Percentiles rank a stretch among this genome's conserved stretches.
These are phyloP conservation scores for Andrena marginata DNA, from an alignment of 2,888 invertebrate species.

Conservation along the genomic window DNA sequence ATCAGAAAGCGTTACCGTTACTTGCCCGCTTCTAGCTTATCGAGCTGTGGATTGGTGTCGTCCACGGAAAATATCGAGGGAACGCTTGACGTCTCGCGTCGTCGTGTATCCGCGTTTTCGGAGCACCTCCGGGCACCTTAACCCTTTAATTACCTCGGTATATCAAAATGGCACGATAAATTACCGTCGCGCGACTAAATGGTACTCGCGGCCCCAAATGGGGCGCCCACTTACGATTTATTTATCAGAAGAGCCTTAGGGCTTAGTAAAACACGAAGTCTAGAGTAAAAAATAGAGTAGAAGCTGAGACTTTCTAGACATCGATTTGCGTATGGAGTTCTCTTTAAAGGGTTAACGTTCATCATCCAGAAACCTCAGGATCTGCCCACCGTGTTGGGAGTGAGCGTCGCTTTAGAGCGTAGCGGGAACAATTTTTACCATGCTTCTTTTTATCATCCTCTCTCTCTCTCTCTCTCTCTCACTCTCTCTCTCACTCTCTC, in stretches of 20 bases:
- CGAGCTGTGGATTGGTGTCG: not conserved
- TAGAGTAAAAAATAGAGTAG: conserved; percentile 71
- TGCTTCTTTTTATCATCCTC: conserved; percentile 32
- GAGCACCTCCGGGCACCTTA: conserved; percentile 57
- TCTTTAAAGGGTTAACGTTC: conserved; percentile 58
- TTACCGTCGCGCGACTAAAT: conserved; percentile 56
- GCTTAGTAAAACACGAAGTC: conserved; percentile 61
- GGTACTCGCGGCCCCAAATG: conserved; percentile 39
- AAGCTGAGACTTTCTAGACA: conserved; percentile 70
- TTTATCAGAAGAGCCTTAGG: conserved; percentile 58
- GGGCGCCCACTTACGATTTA: conserved; percentile 25
- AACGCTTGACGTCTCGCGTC: conserved; percentile 30
- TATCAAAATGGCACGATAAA: conserved; percentile 65
- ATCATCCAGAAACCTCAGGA: conserved; percentile 46
- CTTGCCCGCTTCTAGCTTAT: not conserved
- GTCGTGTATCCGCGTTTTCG: conserved; percentile 21
- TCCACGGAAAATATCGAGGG: conserved; percentile 36
- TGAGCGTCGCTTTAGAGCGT: conserved; percentile 43
- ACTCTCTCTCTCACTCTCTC: not conserved
- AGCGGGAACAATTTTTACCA: conserved; percentile 46
- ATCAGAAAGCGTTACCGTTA: not conserved
- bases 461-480: not conserved
- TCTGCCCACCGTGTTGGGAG: conserved; percentile 32
- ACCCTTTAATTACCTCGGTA: conserved; percentile 58
- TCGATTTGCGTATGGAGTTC: conserved; percentile 56